Percentiles rank a stretch among this genome's conserved stretches.
Evolutionary conservation across 2,888 invertebrate species (phyloP).

Genomic region (Willowsia nigromaculata): DNA sequence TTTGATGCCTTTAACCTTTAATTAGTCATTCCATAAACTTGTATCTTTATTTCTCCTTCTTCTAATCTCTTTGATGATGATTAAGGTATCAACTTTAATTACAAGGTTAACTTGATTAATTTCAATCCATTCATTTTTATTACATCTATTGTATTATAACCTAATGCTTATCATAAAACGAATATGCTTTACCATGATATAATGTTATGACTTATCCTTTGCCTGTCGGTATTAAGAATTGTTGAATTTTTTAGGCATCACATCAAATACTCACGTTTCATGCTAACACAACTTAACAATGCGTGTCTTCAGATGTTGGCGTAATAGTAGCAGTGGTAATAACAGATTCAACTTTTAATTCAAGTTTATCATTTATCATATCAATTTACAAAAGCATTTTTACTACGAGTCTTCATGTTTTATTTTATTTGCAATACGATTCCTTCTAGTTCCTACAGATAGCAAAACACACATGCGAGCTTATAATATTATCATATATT

Average conservation of each 20-base stretch:
- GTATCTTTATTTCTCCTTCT: slow-evolving; percentile 36
- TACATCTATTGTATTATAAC: neutral
- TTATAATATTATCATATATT: neutral
- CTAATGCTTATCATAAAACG: neutral
- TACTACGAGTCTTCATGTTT: neutral
- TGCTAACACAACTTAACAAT: slow-evolving; percentile 4
- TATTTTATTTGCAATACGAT: slow-evolving; percentile 16
- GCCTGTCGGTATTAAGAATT: neutral
- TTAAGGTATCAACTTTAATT: slow-evolving; percentile 66
- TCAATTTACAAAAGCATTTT: slow-evolving; percentile 20
- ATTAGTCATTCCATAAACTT: slow-evolving; percentile 51
- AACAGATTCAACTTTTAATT: slow-evolving; percentile 1
- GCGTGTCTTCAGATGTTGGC: neutral
- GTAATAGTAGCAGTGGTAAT: slow-evolving; percentile 4
- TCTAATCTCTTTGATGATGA: slow-evolving; percentile 36
- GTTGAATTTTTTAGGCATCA: no score
- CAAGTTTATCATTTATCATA: slow-evolving; percentile 33
- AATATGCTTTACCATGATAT: neutral
- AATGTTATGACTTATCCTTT: no score
- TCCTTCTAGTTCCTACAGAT: neutral
- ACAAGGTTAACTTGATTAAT: slow-evolving; percentile 67
- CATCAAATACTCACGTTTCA: neutral
- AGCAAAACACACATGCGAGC: neutral
- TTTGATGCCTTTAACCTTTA: slow-evolving; percentile 62
- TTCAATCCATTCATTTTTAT: slow-evolving; percentile 12